Evolutionary conservation across 2,113 vertebrate species (phyloP), one percentile per base, ranked within the genome.

Genomic region (Vidua macroura): DNA sequence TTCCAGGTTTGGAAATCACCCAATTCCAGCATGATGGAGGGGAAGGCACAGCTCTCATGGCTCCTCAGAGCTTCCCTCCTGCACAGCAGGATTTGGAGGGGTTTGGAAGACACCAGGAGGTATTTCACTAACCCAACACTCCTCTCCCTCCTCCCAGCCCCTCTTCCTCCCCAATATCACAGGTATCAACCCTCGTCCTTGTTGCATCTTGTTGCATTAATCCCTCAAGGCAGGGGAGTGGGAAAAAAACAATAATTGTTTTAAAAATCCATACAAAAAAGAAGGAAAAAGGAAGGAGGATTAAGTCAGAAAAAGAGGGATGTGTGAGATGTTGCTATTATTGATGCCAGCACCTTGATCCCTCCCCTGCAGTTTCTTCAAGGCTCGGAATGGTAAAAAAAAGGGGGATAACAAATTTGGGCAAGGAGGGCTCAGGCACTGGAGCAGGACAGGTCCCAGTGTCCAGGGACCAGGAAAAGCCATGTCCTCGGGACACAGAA

Each of bases 401-500:
- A 73, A n/a, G 15, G 1, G n/a, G 6, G 13, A 43, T 15, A 31
- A 62, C 11, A 67, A 74, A 72, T 58, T 48, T 44, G 56, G 80
- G 48, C 60, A 43, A 58, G 20, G 33, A 94, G 52, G 30, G 53
- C 20, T 75, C 44, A 25, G 48, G n/a, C 15, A 41, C 5, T 0
- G 5, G 49, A 55, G 39, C 14, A 83, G 15, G 0, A 23, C 22
- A 63, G 27, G 28, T 28, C 15, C 20, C 23, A 2, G 23, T 1
- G 0, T 7, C 9, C 41, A 43, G 35, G 6, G 25, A 33, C 3
- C 35, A 63, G 1, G 3, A 37, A 74, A 86, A 66, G 19, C 49
- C 44, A 30, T 0, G 0, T 16, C 51, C 23, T 5, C 1, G 8
- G n/a, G 24, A 44, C 53, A 67, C 49, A 64, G 37, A 76, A 37